Conservation (phyloP, 2,113 vertebrate genomes). For the Scartelaos histophorus region DNA sequence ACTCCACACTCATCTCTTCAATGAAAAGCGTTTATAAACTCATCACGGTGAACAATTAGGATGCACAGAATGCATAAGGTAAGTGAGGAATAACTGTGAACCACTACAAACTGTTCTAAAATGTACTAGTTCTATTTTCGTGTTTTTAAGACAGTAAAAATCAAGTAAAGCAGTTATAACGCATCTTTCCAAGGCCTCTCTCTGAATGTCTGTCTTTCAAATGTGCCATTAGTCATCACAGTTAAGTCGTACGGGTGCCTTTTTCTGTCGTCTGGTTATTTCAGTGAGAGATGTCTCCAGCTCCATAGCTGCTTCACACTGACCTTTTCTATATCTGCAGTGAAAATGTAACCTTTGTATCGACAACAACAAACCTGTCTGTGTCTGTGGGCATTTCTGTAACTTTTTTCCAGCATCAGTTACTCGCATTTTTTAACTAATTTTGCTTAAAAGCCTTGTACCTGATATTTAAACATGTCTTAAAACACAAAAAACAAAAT, state of each 20-base stretch:
- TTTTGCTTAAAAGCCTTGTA: no score
- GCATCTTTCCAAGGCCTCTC: neutral
- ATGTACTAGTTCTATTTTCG: no score
- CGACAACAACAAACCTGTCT: neutral
- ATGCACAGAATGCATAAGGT: no score
- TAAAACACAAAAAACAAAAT: no score
- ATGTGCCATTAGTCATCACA: neutral
- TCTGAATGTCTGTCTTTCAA: slow-evolving; percentile 1
- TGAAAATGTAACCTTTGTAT: neutral
- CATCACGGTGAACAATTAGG: no score
- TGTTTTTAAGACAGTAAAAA: no score
- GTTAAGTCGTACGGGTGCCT: neutral
- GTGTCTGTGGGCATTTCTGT: neutral
- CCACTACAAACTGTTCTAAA: no score
- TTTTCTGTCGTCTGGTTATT: slow-evolving; percentile 8
- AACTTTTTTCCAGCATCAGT: neutral
- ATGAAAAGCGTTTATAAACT: no score
- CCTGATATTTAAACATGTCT: no score
- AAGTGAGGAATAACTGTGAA: no score
- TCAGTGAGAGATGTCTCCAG: slow-evolving; percentile 1
- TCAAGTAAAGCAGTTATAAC: neutral
- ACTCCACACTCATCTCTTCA: no score
- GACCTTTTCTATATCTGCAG: slow-evolving; percentile 10
- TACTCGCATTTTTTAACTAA: no score
- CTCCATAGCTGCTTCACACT: neutral